Conservation (phyloP, 2,797 vertebrate species). For the Hozukius guyotensis region DNA sequence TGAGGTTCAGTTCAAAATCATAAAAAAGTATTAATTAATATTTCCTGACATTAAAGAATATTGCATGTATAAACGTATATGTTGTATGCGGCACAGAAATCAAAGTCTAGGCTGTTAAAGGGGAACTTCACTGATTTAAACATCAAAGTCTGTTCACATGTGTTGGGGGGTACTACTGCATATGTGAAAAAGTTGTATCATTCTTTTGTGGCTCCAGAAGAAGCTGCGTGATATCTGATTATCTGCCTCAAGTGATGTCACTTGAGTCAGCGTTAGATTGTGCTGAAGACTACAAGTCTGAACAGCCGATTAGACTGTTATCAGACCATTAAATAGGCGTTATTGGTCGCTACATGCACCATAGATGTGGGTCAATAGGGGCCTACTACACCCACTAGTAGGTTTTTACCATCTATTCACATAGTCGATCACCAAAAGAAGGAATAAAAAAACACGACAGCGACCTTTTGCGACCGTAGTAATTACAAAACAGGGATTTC, state of each 20-base stretch:
- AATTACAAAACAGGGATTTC: no score
- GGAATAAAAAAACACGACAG: no score
- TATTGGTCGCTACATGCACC: no score
- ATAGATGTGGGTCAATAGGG: no score
- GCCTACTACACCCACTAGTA: no score
- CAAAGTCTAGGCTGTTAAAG: background rate
- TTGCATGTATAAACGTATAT: background rate
- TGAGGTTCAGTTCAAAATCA: background rate
- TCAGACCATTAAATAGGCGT: no score
- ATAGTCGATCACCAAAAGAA: no score
- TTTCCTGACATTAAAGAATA: background rate
- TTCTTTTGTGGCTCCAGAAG: no score
- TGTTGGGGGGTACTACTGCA: background rate
- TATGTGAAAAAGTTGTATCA: background rate
- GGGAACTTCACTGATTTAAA: background rate
- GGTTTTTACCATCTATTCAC: background rate
- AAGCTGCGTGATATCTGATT: background rate
- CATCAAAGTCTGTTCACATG: background rate
- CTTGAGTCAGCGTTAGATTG: background rate
- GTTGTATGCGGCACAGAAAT: background rate
- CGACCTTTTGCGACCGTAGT: rapidly evolving
- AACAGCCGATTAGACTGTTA: no score
- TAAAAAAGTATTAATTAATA: background rate
- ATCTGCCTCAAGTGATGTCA: background rate
- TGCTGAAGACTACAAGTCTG: no score